A percentile compares a stretch with the other conserved stretches of the same genome.
Evolutionary conservation across 2,797 vertebrate genomes (phyloP).

Genomic region (Coreius guichenoti): DNA sequence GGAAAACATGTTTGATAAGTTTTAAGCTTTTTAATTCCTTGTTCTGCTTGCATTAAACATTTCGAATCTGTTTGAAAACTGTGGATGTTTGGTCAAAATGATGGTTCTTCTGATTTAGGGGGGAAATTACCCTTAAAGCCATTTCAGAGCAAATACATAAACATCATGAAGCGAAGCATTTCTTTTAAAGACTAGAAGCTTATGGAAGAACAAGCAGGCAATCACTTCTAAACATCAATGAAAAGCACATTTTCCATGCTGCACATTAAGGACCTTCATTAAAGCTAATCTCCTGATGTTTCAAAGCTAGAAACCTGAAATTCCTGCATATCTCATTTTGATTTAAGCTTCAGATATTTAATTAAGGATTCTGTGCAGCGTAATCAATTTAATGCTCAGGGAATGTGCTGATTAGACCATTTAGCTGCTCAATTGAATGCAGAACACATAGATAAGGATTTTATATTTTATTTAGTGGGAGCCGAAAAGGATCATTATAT

Average conservation of each 20-base stretch:
- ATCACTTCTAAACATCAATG: background rate
- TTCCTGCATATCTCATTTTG: slow-evolving; percentile 9
- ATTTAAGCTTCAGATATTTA: background rate
- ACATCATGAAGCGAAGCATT: background rate
- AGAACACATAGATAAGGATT: slow-evolving; percentile 1
- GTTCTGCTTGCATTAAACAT: background rate
- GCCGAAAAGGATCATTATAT: background rate
- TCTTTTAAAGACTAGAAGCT: background rate
- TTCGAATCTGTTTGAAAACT: background rate
- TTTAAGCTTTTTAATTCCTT: background rate
- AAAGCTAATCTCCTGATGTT: background rate
- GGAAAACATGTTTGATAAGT: background rate
- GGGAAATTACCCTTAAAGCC: background rate
- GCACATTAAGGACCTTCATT: slow-evolving; percentile 21
- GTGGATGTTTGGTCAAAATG: background rate
- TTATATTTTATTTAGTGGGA: background rate
- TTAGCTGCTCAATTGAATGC: slow-evolving; percentile 14
- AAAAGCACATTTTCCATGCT: slow-evolving; percentile 13
- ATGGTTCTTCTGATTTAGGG: background rate
- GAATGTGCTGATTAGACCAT: background rate
- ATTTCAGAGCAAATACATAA: background rate
- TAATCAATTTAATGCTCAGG: slow-evolving; percentile 18
- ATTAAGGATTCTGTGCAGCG: slow-evolving; percentile 7
- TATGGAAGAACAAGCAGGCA: background rate
- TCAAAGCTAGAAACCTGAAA: slow-evolving; percentile 12